A percentile compares a stretch with the other conserved stretches of the same genome.
phyloP scores from a whole-genome alignment of 23 tunicate genomes.

The Clavelina lepadiformis region DNA sequence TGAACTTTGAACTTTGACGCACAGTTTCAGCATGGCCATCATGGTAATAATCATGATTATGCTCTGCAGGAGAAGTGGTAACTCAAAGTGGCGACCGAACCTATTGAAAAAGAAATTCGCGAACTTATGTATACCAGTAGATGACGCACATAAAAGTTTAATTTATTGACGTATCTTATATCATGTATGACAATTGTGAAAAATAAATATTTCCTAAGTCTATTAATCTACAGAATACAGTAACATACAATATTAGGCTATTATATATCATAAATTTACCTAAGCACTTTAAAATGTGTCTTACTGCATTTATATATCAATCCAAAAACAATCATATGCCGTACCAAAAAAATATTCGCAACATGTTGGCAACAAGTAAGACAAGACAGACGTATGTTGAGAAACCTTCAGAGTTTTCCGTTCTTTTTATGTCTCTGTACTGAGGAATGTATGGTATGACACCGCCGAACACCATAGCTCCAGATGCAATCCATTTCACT shows the following conservation, averaged over 20 bases:
- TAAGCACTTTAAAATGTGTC: not conserved
- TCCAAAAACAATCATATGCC: no score
- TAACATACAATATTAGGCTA: no score
- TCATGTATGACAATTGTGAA: no score
- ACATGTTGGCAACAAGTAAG: conserved; percentile 72
- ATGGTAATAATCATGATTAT: conserved; percentile 95
- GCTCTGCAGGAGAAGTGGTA: conserved; percentile 91
- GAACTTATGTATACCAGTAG: no score
- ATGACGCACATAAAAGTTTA: no score
- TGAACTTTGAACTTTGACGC: conserved; percentile 62
- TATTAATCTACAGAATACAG: no score
- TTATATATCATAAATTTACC: no score
- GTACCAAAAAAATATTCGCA: conserved; percentile 96
- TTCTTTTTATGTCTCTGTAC: conserved; percentile 76
- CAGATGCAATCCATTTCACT: conserved; percentile 80
- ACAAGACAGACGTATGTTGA: conserved; percentile 95
- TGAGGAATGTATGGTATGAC: conserved; percentile 96
- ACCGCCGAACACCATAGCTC: conserved; percentile 97
- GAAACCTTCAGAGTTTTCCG: conserved; percentile 97
- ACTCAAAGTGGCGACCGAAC: conserved; percentile 95
- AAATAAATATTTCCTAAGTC: no score
- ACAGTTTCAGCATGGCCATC: conserved; percentile 86
- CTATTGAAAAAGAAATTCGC: no score
- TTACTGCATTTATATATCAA: not conserved
- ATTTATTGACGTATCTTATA: no score